Conservation (phyloP, 2,888 invertebrate species). For the Ceriagrion tenellum region DNA sequence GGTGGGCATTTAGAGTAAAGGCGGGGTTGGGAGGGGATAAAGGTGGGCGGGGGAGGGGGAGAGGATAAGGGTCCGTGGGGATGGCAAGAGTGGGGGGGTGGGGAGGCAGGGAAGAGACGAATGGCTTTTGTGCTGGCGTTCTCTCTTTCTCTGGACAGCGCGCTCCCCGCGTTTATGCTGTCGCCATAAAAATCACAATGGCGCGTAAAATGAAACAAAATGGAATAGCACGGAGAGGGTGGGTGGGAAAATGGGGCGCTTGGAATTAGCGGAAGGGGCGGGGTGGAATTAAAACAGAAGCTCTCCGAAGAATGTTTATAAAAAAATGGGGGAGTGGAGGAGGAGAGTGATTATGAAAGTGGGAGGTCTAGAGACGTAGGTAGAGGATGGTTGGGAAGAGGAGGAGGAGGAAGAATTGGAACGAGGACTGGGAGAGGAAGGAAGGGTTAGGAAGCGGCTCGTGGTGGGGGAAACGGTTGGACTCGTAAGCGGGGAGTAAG, state of each 20-base stretch:
- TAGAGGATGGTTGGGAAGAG: background rate
- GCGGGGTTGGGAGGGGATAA: background rate
- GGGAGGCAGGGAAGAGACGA: background rate
- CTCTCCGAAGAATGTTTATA: background rate
- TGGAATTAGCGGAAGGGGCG: background rate
- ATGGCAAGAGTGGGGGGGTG: background rate
- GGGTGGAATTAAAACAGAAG: background rate
- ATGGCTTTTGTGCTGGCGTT: background rate
- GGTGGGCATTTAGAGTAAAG: background rate
- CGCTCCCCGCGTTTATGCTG: background rate
- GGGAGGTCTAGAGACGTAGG: background rate
- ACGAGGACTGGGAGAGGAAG: background rate
- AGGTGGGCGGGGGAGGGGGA: no score
- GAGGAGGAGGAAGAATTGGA: background rate
- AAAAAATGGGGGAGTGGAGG: background rate
- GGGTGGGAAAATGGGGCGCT: background rate
- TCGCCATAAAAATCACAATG: background rate
- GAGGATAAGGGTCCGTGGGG: background rate
- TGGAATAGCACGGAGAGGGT: background rate
- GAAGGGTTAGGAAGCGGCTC: background rate
- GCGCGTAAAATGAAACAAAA: slow-evolving; percentile 23
- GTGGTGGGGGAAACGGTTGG: background rate
- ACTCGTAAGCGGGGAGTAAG: background rate
- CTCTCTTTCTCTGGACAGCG: background rate
- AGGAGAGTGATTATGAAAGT: background rate